Base-by-base conservation (phyloP, 2,888 invertebrate species). In the Rotaria macrura region DNA sequence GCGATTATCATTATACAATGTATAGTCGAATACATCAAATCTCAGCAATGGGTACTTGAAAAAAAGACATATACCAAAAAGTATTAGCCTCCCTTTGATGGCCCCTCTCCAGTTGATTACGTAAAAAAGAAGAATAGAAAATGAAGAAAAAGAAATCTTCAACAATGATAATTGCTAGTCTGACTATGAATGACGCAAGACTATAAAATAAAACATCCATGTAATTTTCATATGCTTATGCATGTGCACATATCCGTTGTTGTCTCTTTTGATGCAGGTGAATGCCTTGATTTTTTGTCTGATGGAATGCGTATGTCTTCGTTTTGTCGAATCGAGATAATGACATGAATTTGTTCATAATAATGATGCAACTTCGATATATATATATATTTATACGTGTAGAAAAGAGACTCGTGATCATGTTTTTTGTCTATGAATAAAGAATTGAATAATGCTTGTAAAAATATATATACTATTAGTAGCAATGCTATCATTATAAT, bases 121-220 rank as follows among this genome's bases (percentile, higher is more conserved):
- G 65, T 65, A 65, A 65, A 65, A 34, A 17, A 65, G 20, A 0
- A 65, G 20, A 29, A 14, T 17, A 65, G 34, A 34, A 29, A 65
- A 34, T 34, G 34, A 65, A 29, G 29, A 65, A 34, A 57, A 34
- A 65, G 65, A 65, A 65, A 65, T 65, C 65, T 65, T 65, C 20
- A 65, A 65, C 65, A 65, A 65, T 34, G 65, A 65, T 65, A 65
- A 65, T 65, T 65, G 65, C 65, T 65, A 34, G 65, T 65, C 34
- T 14, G 65, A 34, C 65, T 34, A 34, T 34, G 65, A 17, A 65
- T 65, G 65, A 65, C 34, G 65, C 65, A 65, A 65, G 65, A 65
- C 29, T 65, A 65, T 65, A 14, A 65, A 65, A 65, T 65, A 65
- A 65, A 65, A 65, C 3, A 65, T 38, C 34, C 34, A 65, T 65